Percentiles rank a stretch among this genome's conserved stretches.
phyloP scores from a whole-genome alignment of 1,140 invertebrate species.

The Nasonia longicornis region DNA sequence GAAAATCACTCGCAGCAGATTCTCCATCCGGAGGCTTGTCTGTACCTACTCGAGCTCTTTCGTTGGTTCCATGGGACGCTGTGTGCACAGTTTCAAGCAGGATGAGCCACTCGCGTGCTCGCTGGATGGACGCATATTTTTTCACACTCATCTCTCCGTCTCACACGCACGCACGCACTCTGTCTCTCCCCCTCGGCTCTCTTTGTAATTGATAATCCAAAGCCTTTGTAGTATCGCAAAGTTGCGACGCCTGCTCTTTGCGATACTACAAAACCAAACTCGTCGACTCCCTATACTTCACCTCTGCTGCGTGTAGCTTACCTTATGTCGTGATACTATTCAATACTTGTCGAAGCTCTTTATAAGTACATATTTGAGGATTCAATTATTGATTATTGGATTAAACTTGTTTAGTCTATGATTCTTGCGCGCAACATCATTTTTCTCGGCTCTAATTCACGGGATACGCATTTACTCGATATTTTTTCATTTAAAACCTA shows the following conservation, averaged over 20 bases:
- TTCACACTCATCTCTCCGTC: background rate
- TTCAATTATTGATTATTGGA: slow-evolving; percentile 62
- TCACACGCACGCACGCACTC: background rate
- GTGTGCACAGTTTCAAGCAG: background rate
- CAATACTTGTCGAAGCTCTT: slow-evolving; percentile 69
- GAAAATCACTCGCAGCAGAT: background rate
- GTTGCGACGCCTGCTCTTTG: background rate
- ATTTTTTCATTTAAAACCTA: slow-evolving; percentile 8
- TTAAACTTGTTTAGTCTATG: slow-evolving; percentile 54
- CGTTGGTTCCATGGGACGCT: background rate
- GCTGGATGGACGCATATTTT: background rate
- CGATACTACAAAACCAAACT: background rate
- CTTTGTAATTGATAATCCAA: background rate
- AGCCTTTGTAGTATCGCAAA: background rate
- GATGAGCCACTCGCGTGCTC: background rate
- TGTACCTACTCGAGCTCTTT: background rate
- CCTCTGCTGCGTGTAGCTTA: slow-evolving; percentile 29
- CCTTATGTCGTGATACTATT: slow-evolving; percentile 64
- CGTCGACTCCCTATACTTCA: background rate
- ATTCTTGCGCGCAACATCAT: background rate
- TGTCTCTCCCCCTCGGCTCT: background rate
- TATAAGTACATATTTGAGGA: slow-evolving; percentile 67
- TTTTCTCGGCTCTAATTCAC: background rate
- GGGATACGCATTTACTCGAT: background rate
- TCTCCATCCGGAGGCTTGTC: background rate